Evolutionary conservation across 2,797 vertebrate genomes (phyloP).

Genomic region (Chrysocyon brachyurus): DNA sequence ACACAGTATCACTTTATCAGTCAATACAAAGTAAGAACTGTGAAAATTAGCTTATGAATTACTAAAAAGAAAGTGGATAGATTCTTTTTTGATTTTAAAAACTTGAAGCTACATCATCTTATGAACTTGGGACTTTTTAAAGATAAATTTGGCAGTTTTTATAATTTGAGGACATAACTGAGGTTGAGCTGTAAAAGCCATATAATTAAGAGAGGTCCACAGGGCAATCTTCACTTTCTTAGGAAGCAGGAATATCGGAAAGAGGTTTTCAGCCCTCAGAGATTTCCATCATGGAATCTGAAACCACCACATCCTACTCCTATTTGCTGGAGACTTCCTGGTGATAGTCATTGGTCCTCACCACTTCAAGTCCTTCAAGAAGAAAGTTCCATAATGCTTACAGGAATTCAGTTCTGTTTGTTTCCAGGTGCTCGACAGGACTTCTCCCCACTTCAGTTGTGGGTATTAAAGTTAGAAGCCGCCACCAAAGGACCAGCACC

Average conservation of each 20-base stretch:
- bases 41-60: not conserved
- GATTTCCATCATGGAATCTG: fast-evolving
- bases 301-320: fast-evolving
- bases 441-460: fast-evolving
- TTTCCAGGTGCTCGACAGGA: not conserved
- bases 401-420: not conserved
- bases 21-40: not conserved
- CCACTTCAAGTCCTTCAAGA: no score
- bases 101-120: no score
- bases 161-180: not conserved
- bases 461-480: not conserved
- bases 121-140: not conserved
- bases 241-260: not conserved
- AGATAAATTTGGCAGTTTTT: not conserved
- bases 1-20: not conserved
- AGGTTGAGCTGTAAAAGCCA: not conserved
- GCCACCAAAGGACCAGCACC: not conserved
- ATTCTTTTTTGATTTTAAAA: not conserved
- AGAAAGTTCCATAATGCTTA: not conserved
- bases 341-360: not conserved
- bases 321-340: not conserved
- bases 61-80: not conserved
- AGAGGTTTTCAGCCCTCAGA: not conserved
- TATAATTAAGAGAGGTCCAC: not conserved
- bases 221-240: not conserved